phyloP scores from a whole-genome alignment of 1,140 invertebrate genomes.

The Conopomorpha cramerella region DNA sequence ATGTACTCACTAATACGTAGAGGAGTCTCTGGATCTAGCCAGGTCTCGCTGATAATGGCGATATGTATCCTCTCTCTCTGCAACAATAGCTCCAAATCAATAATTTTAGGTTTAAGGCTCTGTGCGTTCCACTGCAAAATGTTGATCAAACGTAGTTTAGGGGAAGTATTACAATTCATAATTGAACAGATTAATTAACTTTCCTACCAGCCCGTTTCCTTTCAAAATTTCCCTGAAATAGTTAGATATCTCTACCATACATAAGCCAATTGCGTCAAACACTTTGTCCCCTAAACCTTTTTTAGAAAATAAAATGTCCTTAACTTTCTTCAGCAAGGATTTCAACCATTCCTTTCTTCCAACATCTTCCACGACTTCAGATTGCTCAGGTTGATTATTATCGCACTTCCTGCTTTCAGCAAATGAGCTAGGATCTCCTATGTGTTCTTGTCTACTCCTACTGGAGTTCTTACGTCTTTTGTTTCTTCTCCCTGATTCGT shows the following conservation, averaged over 20 bases:
- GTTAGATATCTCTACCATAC: slow-evolving; percentile 8
- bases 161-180: background rate
- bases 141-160: slow-evolving; percentile 3
- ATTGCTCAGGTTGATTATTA: no score
- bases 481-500: no score
- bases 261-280: slow-evolving; percentile 3
- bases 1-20: slow-evolving; percentile 8
- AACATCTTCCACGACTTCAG: no score
- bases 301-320: slow-evolving; percentile 6
- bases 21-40: slow-evolving; percentile 6
- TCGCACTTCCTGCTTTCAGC: no score
- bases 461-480: no score
- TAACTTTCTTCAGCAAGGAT: slow-evolving; percentile 4
- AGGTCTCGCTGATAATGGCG: slow-evolving; percentile 10
- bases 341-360: no score
- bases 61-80: slow-evolving; percentile 9
- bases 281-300: slow-evolving; percentile 5
- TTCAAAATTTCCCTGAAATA: slow-evolving; percentile 9
- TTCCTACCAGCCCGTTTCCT: slow-evolving; percentile 3
- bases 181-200: slow-evolving; percentile 2
- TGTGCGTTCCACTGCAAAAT: slow-evolving; percentile 13
- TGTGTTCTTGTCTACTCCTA: no score
- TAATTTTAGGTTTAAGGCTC: slow-evolving; percentile 10
- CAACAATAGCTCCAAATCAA: slow-evolving; percentile 8
- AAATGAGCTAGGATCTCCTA: no score